A percentile compares a stretch with the other conserved stretches of the same genome.
Evolutionary conservation across 2,113 vertebrate genomes (phyloP).

Genomic region (Cepphus grylle): DNA sequence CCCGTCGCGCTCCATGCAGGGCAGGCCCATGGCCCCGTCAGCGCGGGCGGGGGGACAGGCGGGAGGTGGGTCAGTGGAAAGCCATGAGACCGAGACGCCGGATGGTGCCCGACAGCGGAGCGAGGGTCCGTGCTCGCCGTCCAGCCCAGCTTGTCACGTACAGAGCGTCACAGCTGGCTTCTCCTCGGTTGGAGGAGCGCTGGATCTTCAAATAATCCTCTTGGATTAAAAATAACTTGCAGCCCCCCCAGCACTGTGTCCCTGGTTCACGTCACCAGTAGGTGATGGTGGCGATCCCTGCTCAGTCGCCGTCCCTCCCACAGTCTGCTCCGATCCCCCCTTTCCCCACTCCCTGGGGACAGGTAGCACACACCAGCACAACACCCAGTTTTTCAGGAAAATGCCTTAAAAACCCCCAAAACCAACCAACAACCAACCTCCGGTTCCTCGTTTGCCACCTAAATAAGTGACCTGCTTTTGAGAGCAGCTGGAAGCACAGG

Average conservation of each 20-base stretch:
- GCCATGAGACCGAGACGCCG: rapidly evolving
- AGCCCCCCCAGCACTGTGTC: neutral
- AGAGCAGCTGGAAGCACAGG: neutral
- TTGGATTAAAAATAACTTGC: neutral
- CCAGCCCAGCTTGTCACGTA: neutral
- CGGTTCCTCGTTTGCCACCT: neutral
- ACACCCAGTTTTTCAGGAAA: neutral
- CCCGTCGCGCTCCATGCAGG: neutral
- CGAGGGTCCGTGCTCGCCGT: neutral
- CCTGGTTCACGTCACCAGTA: neutral
- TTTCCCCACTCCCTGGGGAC: neutral
- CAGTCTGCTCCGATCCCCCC: neutral
- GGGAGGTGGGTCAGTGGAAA: neutral
- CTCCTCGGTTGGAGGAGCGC: neutral
- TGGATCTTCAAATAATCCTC: neutral
- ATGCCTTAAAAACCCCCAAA: neutral
- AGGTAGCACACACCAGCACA: neutral
- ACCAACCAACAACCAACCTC: neutral
- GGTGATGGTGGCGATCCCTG: neutral
- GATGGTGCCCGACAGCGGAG: neutral
- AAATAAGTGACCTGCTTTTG: neutral
- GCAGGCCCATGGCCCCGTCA: rapidly evolving
- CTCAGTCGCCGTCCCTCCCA: rapidly evolving
- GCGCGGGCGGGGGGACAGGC: neutral
- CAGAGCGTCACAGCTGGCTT: neutral